Evolutionary conservation across 2,113 vertebrate genomes (phyloP).

Genomic region (Neodontobutis hainanensis): DNA sequence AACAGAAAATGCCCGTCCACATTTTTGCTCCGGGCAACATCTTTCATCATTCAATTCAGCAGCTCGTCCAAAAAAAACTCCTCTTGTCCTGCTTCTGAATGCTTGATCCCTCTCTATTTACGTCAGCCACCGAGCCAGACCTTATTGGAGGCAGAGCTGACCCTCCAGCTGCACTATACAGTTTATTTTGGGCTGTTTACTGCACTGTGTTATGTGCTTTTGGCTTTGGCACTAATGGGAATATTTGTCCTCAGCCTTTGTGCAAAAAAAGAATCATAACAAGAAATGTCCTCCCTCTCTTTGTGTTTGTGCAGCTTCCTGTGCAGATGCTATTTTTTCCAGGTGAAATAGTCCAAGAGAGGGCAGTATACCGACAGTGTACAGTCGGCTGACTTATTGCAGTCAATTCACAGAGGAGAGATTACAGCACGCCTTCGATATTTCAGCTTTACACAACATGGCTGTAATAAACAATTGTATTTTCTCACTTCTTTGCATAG

Average conservation of each 20-base stretch:
- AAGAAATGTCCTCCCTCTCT: slow-evolving; percentile 20
- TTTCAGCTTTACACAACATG: slow-evolving; percentile 15
- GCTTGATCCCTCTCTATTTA: background rate
- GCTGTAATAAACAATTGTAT: background rate
- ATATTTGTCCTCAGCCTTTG: background rate
- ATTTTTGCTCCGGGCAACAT: slow-evolving; percentile 5
- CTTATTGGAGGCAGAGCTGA: background rate
- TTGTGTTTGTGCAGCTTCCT: background rate
- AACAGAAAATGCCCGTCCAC: background rate
- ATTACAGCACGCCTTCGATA: slow-evolving; percentile 15
- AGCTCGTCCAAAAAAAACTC: background rate
- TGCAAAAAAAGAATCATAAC: background rate
- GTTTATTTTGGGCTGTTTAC: slow-evolving; percentile 18
- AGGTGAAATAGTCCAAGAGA: slow-evolving; percentile 57
- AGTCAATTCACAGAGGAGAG: slow-evolving; percentile 20
- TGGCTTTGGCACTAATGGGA: slow-evolving; percentile 35
- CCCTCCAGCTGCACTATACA: slow-evolving; percentile 1
- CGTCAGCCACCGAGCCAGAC: slow-evolving; percentile 1
- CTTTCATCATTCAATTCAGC: slow-evolving; percentile 4
- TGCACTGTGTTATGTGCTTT: slow-evolving; percentile 18
- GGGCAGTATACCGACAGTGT: slow-evolving; percentile 60
- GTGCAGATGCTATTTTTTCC: slow-evolving; percentile 10
- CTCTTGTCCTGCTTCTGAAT: slow-evolving; percentile 3
- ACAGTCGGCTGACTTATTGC: slow-evolving; percentile 15
- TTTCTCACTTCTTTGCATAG: background rate